Conservation (phyloP, 2,113 vertebrate species). For the Prinia subflava region DNA sequence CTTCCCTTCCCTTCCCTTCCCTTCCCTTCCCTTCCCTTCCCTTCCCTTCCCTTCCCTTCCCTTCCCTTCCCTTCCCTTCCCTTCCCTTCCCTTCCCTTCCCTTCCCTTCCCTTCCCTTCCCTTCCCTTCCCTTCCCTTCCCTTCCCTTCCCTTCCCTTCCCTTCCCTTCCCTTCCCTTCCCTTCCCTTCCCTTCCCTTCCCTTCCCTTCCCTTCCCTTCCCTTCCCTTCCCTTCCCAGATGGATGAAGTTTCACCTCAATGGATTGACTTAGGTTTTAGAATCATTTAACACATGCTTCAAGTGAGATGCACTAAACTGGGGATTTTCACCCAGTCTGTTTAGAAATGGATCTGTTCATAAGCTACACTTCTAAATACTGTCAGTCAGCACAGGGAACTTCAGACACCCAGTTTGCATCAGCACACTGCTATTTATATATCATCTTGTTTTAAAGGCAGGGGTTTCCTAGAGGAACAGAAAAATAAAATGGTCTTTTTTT, state of each 20-base stretch:
- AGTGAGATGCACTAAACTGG: not conserved
- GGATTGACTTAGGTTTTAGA: not conserved
- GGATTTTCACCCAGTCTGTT: not conserved
- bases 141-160: accelerated
- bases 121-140: accelerated
- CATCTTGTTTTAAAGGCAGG: not conserved
- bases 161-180: not conserved
- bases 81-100: too few relatives aligned
- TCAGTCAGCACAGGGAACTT: not conserved
- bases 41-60: too few relatives aligned
- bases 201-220: not conserved
- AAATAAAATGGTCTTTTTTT: not conserved
- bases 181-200: not conserved
- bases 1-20: too few relatives aligned
- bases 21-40: too few relatives aligned
- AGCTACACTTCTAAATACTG: not conserved
- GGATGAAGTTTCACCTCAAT: not conserved
- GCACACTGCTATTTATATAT: not conserved
- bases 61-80: too few relatives aligned
- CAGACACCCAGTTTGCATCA: not conserved
- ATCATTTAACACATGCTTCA: not conserved
- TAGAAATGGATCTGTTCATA: not conserved
- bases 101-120: not conserved
- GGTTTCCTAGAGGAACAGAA: not conserved
- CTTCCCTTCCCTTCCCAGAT: not conserved